phyloP scores from a whole-genome alignment of 92 coral and sea anemone genomes.

The Chrysogorgia sp. region DNA sequence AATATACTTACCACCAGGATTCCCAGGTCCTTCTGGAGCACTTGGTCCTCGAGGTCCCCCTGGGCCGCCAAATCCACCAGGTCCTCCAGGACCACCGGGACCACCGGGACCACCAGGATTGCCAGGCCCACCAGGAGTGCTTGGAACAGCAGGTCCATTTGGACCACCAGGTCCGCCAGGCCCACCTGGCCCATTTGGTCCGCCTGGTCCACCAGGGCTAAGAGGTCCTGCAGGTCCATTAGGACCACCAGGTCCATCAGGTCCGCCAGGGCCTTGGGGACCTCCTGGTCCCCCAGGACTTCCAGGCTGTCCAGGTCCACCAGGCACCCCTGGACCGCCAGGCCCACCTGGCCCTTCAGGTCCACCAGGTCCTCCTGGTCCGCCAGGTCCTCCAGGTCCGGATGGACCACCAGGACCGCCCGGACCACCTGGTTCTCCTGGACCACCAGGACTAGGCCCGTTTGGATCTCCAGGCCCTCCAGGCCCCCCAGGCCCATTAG shows the following conservation, averaged over 20 bases:
- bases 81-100: constrained; percentile 64
- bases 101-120: constrained; percentile 74
- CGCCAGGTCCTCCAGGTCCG: constrained; percentile 77
- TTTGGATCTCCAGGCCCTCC: constrained; percentile 60
- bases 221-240: constrained; percentile 58
- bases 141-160: constrained; percentile 63
- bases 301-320: constrained; percentile 72
- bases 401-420: constrained; percentile 65
- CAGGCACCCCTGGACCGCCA: constrained; percentile 72
- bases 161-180: constrained; percentile 74
- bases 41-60: constrained; percentile 69
- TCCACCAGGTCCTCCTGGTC: constrained; percentile 80
- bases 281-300: constrained; percentile 85
- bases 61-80: constrained; percentile 59
- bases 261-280: constrained; percentile 68
- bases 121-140: constrained; percentile 72
- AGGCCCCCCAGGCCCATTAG: constrained; percentile 62
- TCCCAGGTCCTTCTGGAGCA: constrained; percentile 49
- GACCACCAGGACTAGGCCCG: constrained; percentile 74
- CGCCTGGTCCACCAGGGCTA: constrained; percentile 59
- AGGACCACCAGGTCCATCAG: constrained; percentile 73
- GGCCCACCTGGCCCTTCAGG: constrained; percentile 84
- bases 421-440: constrained; percentile 67
- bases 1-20: constrained; percentile 55
- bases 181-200: constrained; percentile 66